A percentile compares a stretch with the other conserved stretches of the same genome.
These are phyloP conservation scores for Phlogophora meticulosa DNA, from an alignment of 2,888 invertebrate genomes.

Conservation along the genomic window DNA sequence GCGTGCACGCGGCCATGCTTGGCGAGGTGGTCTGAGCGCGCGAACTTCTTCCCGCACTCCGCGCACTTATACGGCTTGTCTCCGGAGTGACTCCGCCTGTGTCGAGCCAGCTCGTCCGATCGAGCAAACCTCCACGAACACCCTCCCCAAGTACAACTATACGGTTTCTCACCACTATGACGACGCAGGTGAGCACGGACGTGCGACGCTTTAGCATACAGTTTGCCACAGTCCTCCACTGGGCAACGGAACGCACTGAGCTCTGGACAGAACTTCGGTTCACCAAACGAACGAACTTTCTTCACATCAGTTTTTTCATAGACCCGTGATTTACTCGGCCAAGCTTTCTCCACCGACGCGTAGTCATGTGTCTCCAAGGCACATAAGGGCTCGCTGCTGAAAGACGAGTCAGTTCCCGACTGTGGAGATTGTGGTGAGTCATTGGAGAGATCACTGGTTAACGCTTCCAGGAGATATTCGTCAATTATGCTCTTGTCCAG, in stretches of 20 bases:
- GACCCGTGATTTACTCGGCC: constrained; percentile 64
- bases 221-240: constrained; percentile 94
- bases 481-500: constrained; percentile 85
- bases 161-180: constrained; percentile 96
- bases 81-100: constrained; percentile 98
- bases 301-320: constrained; percentile 72
- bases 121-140: constrained; percentile 98
- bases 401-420: constrained; percentile 73
- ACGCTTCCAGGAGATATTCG: constrained; percentile 83
- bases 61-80: constrained; percentile 98
- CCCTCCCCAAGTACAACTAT: constrained; percentile 94
- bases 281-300: constrained; percentile 82
- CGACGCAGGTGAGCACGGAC: constrained; percentile 96
- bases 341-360: constrained; percentile 66
- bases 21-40: constrained; percentile 97
- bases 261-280: constrained; percentile 85
- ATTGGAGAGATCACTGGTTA: constrained; percentile 79
- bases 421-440: constrained; percentile 75
- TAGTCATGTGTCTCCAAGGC: constrained; percentile 76
- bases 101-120: constrained; percentile 98
- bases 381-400: constrained; percentile 74
- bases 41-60: constrained; percentile 97
- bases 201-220: constrained; percentile 97
- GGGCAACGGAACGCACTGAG: constrained; percentile 93
- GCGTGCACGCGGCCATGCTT: constrained; percentile 97